Percentiles rank a stretch among this genome's conserved stretches.
phyloP scores from a whole-genome alignment of 2,797 vertebrate genomes.

The Rhynchotus rufescens region DNA sequence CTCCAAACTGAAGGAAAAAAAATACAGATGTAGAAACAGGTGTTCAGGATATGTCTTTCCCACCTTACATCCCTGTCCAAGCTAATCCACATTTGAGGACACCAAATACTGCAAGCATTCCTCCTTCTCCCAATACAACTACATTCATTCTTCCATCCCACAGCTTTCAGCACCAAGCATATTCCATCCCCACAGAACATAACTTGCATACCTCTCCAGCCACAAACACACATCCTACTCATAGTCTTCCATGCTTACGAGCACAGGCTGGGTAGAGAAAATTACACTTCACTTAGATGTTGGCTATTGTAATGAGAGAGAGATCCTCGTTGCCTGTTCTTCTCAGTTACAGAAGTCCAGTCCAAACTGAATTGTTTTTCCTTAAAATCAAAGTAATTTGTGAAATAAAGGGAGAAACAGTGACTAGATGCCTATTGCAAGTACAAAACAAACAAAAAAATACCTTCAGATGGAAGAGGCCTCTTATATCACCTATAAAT shows the following conservation, averaged over 20 bases:
- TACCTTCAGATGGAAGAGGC: background rate
- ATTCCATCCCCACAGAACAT: constrained; percentile 71
- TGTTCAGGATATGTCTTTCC: constrained; percentile 72
- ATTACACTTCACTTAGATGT: constrained; percentile 29
- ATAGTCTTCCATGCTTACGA: constrained; percentile 43
- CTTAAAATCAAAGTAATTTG: constrained; percentile 22
- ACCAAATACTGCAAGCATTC: constrained; percentile 60
- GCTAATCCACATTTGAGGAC: constrained; percentile 67
- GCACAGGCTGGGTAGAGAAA: background rate
- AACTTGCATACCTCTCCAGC: constrained; percentile 59
- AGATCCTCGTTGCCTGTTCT: constrained; percentile 2
- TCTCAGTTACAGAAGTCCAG: accelerated
- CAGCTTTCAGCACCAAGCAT: constrained; percentile 75
- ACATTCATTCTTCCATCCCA: constrained; percentile 62
- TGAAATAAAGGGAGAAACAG: background rate
- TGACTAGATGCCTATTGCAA: background rate
- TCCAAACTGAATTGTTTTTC: background rate
- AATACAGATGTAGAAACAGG: constrained; percentile 71
- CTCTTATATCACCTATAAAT: background rate
- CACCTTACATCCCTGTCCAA: constrained; percentile 69
- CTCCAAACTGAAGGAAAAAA: constrained; percentile 28
- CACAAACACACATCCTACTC: constrained; percentile 73
- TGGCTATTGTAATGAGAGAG: constrained; percentile 18
- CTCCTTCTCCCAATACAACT: constrained; percentile 61
- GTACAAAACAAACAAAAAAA: background rate